Base-by-base conservation (phyloP, 1,140 invertebrate species). In the Orius insidiosus region DNA sequence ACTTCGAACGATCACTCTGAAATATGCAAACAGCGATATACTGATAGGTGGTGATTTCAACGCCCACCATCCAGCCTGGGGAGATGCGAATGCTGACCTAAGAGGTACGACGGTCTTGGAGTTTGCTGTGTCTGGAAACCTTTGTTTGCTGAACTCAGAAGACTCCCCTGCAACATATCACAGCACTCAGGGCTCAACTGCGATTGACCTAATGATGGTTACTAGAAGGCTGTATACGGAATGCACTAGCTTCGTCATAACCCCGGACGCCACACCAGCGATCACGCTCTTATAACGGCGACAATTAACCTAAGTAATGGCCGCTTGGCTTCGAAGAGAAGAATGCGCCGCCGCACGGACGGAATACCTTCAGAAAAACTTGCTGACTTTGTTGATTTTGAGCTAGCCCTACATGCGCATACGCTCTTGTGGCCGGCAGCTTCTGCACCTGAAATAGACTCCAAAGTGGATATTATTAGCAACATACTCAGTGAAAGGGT, bases 41-140 rank as follows among this genome's bases (percentile, higher is more conserved):
- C 5, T 38, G 5, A 6, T 38, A 5, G 36, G 36, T 7, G 36
- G 36, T 38, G 36, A 38, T 11, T 10, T 38, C 36, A 38, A 38
- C 13, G 36, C 36, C 6, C 36, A 38, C 36, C n/a, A 40, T 18
- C 38, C 38, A 10, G 38, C 38, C 13, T 40, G 38, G 38, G 38
- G 38, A 3, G 38, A 40, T 18, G 15, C 5, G n/a, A 40, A 40
- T 18, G 9, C 4, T 40, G 38, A 40, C 38, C 38, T 2, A 2
- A 2, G 38, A 14, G 38, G 38, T 7, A 13, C 9, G 3, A 13
- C 11, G 2, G n/a, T 40, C 9, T 10, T 40, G 38, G 38, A 40
- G 10, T 40, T 40, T 13, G 9, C 18, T 10, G 38, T 40, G 11
- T 40, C 38, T 4, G 2, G 9, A 4, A 18, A 40, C 38, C 14